A percentile compares a stretch with the other conserved stretches of the same genome.
Evolutionary conservation across 92 coral and sea anemone genomes (phyloP).

Genomic region (Palythoa grandiflora): DNA sequence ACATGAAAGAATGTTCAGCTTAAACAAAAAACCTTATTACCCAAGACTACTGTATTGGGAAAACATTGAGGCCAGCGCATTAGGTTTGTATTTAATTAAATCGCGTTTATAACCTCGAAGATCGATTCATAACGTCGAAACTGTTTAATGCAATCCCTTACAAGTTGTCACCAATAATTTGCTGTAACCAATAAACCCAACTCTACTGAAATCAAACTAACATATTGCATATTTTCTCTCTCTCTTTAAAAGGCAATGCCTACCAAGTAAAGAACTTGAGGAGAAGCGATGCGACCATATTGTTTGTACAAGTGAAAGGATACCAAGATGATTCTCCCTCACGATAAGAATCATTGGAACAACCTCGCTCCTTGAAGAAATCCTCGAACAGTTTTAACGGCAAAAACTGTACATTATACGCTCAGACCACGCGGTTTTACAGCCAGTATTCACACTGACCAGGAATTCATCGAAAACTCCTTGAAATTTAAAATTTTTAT

Average conservation of each 20-base stretch:
- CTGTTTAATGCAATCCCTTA: too few relatives aligned
- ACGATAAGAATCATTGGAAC: neutral
- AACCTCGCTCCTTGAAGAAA: neutral
- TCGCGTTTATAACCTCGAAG: too few relatives aligned
- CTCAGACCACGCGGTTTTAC: neutral
- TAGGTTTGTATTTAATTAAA: too few relatives aligned
- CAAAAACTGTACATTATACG: neutral
- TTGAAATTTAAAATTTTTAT: too few relatives aligned
- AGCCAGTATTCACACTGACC: too few relatives aligned
- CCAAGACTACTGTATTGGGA: too few relatives aligned
- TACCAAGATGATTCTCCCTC: neutral
- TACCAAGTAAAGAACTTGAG: slow-evolving; percentile 76
- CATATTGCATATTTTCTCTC: neutral
- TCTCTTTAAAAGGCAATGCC: slow-evolving; percentile 68
- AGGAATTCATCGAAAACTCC: too few relatives aligned
- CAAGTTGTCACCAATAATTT: too few relatives aligned
- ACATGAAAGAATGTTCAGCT: too few relatives aligned
- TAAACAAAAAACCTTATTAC: too few relatives aligned
- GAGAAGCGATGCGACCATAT: slow-evolving; percentile 68
- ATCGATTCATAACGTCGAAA: too few relatives aligned
- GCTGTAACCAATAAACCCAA: neutral
- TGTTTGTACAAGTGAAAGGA: slow-evolving; percentile 88
- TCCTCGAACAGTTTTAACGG: neutral
- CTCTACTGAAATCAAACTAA: neutral
- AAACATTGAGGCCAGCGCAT: too few relatives aligned